Base-by-base conservation (phyloP, 1,140 invertebrate species). In the Ceratosolen fusciceps region DNA sequence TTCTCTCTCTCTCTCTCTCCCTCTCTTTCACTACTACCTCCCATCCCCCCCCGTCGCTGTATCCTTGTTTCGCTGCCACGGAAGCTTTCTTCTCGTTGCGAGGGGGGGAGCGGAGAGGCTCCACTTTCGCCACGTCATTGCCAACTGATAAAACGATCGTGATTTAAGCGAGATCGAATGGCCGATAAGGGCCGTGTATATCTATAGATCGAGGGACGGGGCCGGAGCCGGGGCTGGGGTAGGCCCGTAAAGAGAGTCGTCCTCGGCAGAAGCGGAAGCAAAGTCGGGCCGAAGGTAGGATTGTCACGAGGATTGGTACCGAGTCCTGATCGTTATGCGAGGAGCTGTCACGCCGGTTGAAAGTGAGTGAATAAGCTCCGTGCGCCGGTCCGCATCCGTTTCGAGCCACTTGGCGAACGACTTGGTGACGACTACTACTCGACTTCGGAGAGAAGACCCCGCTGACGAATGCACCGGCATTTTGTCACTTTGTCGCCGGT, bases 331-430 rank as follows among this genome's bases (percentile, higher is more conserved):
- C 71, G 47, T 54, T 68, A 68, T 68, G 70, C 62, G 75, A 77
- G 49, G 29, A 43, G 65, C 81, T 84, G 85, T 85, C 84, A 86
- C 84, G 84, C 85, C 83, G 77, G 84, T 80, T 86, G 87, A 89
- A 89, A 88, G 87, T 87, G 88, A 88, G 87, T 87, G 88, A 88
- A 84, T 85, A 84, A 78, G 83, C 84, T 86, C 87, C 83, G 85
- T 83, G 77, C 80, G 73, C 58, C 79, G 80, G 81, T 80, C 71
- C 80, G 80, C 76, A 83, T 84, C 76, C 58, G 26, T 31, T 60
- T 16, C 56, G 56, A 34, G 26, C 58, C 26, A 60, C 58, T 60
- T 60, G 26, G 58, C 12, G 79, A 82, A 80, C 62, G 12, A 39
- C n/a, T n/a, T n/a, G n/a, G n/a, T n/a, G n/a, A n/a, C n/a, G n/a